These are phyloP conservation scores for Poeciliopsis infans DNA, from an alignment of 2,797 vertebrate genomes.

Conservation along the genomic window DNA sequence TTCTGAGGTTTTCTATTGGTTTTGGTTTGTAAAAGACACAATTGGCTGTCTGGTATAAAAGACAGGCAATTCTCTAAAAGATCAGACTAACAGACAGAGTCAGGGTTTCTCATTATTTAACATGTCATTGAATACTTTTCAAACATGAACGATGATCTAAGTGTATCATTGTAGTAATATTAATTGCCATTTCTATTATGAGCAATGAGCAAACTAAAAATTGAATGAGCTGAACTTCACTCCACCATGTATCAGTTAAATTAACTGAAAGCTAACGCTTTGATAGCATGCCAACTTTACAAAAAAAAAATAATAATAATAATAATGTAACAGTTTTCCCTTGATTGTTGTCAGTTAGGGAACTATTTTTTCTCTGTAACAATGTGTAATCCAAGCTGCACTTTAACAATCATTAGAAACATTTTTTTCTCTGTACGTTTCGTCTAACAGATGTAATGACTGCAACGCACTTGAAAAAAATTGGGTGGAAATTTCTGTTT, in stretches of 20 bases:
- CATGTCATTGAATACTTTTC: neutral
- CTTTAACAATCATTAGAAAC: neutral
- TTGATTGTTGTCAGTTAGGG: neutral
- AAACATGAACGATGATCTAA: neutral
- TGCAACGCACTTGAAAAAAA: neutral
- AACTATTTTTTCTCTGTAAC: neutral
- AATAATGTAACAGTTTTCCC: neutral
- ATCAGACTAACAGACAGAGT: conserved; percentile 45
- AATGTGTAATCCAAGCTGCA: neutral
- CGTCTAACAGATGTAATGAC: conserved; percentile 9
- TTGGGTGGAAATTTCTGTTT: neutral
- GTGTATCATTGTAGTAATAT: neutral
- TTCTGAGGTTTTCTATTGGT: conserved; percentile 53
- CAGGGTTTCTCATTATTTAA: conserved; percentile 10
- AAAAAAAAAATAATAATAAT: neutral
- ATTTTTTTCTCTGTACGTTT: neutral
- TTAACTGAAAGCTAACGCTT: neutral
- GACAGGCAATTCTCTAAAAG: conserved; percentile 14
- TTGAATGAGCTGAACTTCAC: neutral
- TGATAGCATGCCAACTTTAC: neutral
- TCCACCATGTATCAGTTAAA: neutral
- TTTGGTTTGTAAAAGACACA: conserved; percentile 1
- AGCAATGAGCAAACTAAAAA: neutral
- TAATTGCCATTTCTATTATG: neutral
- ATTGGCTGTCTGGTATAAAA: conserved; percentile 36